Evolutionary conservation across 2,888 invertebrate species (phyloP).

Genomic region (Aphodius granarius): DNA sequence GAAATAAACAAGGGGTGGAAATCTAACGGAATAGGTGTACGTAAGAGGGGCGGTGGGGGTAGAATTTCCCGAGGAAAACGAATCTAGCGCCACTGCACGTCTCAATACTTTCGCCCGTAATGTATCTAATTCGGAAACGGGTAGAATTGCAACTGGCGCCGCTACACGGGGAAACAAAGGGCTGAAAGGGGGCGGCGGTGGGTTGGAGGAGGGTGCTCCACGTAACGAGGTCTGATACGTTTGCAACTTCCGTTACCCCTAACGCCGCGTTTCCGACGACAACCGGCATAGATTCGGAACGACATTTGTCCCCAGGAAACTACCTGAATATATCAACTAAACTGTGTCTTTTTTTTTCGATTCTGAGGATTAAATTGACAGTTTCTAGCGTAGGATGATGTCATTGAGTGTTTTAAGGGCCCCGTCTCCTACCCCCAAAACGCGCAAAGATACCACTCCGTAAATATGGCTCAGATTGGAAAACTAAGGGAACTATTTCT

Average conservation of each 20-base stretch:
- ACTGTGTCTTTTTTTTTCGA: background rate
- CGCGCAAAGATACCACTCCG: no score
- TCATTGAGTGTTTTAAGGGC: no score
- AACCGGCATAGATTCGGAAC: background rate
- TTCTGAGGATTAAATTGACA: no score
- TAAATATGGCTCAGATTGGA: no score
- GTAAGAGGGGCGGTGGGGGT: background rate
- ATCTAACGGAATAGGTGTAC: background rate
- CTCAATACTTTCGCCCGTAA: background rate
- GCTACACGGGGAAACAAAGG: background rate
- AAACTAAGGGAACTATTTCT: no score
- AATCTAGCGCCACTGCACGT: background rate
- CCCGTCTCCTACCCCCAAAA: no score
- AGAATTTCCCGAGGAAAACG: background rate
- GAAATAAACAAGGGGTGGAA: background rate
- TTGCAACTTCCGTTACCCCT: background rate
- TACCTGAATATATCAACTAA: background rate
- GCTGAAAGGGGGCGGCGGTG: background rate
- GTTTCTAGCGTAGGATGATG: no score
- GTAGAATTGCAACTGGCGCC: background rate
- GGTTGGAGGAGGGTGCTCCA: background rate
- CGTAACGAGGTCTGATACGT: background rate
- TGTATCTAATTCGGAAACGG: background rate
- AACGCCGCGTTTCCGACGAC: background rate
- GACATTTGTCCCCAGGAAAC: background rate